Evolutionary conservation across 2,888 invertebrate genomes (phyloP).

Genomic region (Drosophila helvetica): DNA sequence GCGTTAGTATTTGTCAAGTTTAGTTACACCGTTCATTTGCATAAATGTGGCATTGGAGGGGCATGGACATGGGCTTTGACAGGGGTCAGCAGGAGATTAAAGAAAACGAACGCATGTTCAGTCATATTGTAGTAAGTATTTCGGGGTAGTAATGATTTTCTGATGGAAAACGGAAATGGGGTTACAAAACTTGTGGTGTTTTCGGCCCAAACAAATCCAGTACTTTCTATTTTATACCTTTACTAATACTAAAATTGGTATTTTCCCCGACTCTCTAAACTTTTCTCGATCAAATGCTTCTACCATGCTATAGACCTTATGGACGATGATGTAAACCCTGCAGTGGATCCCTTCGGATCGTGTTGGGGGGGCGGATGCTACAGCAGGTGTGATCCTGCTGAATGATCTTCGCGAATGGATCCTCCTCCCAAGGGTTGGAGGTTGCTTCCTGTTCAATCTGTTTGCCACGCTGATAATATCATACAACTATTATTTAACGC

Average conservation of each 20-base stretch:
- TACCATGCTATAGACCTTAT: no score
- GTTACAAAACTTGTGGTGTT: conserved; percentile 58
- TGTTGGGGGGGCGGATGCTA: conserved; percentile 32
- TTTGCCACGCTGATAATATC: background rate
- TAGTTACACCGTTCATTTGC: conserved; percentile 58
- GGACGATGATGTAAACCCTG: conserved; percentile 28
- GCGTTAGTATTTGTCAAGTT: conserved; percentile 5
- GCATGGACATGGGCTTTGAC: background rate
- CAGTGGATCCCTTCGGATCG: conserved; percentile 21
- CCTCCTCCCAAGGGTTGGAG: background rate
- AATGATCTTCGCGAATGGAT: background rate
- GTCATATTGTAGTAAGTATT: conserved; percentile 1
- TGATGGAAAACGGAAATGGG: conserved; percentile 70
- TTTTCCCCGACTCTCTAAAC: background rate
- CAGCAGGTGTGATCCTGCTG: conserved; percentile 26
- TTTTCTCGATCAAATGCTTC: no score
- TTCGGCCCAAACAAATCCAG: background rate
- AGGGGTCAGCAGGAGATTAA: conserved; percentile 52
- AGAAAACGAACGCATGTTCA: conserved; percentile 42
- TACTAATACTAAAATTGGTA: background rate
- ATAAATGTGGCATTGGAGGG: conserved; percentile 55
- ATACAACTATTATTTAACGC: background rate
- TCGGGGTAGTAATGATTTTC: conserved; percentile 62
- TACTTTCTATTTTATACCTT: background rate
- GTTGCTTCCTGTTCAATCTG: background rate